Conservation (phyloP, 2,888 invertebrate genomes). For the Ectropis crepuscularia region DNA sequence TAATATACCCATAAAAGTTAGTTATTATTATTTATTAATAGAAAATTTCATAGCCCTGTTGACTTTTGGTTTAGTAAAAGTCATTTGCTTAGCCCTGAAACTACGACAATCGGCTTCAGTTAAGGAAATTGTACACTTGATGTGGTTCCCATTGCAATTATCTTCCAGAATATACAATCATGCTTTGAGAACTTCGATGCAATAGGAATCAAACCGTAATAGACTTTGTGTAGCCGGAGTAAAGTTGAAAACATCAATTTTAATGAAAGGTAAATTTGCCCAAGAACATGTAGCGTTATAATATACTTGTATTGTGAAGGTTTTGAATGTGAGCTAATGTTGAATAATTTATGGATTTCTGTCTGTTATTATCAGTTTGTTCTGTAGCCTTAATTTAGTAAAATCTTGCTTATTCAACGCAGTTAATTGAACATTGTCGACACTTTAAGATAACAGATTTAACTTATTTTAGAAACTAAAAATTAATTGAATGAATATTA, state of each 20-base stretch:
- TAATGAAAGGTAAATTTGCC: background rate
- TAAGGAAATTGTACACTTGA: conserved; percentile 66
- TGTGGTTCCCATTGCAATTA: conserved; percentile 58
- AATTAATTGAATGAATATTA: too few species aligned
- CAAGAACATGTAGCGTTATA: background rate
- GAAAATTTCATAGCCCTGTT: too few species aligned
- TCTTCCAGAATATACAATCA: conserved; percentile 48
- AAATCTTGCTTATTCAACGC: too few species aligned
- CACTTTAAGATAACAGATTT: too few species aligned
- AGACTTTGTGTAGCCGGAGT: conserved; percentile 5
- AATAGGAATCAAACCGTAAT: background rate
- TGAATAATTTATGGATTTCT: conserved; percentile 54
- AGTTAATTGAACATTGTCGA: too few species aligned
- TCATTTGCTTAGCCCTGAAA: conserved; percentile 4
- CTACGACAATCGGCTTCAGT: conserved; percentile 31
- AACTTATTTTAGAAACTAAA: too few species aligned
- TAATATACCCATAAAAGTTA: too few species aligned
- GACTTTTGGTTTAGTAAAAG: too few species aligned
- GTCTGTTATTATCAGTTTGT: background rate
- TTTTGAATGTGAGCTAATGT: conserved; percentile 38
- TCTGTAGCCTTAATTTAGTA: background rate
- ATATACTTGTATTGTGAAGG: background rate
- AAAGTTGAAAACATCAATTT: background rate
- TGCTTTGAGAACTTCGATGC: conserved; percentile 12
- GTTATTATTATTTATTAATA: too few species aligned